Evolutionary conservation across 1,140 invertebrate species (phyloP), one percentile per base, ranked within the genome.

Genomic region (Conopomorpha cramerella): DNA sequence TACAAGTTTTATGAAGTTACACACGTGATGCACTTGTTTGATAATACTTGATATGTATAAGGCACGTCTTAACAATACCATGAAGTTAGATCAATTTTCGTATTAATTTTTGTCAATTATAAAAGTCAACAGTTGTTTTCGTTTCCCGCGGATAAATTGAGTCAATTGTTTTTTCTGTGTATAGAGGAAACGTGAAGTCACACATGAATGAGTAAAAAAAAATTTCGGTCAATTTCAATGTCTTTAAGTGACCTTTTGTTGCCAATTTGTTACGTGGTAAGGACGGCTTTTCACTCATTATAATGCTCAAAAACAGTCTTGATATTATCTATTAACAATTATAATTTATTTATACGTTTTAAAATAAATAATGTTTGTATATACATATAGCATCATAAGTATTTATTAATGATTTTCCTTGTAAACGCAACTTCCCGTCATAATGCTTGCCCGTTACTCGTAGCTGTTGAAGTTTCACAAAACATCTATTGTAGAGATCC

Each of bases 31-130:
- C n/a, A n/a, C n/a, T n/a, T n/a, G n/a, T n/a, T n/a, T n/a, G n/a
- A n/a, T n/a, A n/a, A n/a, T n/a, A n/a, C n/a, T n/a, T 53, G 44
- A 46, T 49, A 37, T n/a, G 33, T 55, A 50, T 53, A 34, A 41
- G 48, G 46, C 32, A n/a, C n/a, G n/a, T n/a, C n/a, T n/a, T n/a
- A n/a, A n/a, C n/a, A n/a, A n/a, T n/a, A n/a, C n/a, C n/a, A n/a
- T n/a, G n/a, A n/a, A n/a, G n/a, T n/a, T n/a, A n/a, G 37, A 46
- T 49, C 46, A 52, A 49, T 28, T 39, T 47, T 45, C 30, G 42
- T 65, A 59, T 71, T 65, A 50, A 48, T 68, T 67, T 65, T 66
- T 58, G 66, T 74, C 68, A 74, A 74, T 74, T 71, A 71, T 45
- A 55, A 53, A 47, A 17, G 43, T 38, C 50, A 49, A 50, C 49